Evolutionary conservation across 2,888 invertebrate genomes (phyloP), one percentile per base, ranked within the genome.

Genomic region (Brachyopa scutellaris): DNA sequence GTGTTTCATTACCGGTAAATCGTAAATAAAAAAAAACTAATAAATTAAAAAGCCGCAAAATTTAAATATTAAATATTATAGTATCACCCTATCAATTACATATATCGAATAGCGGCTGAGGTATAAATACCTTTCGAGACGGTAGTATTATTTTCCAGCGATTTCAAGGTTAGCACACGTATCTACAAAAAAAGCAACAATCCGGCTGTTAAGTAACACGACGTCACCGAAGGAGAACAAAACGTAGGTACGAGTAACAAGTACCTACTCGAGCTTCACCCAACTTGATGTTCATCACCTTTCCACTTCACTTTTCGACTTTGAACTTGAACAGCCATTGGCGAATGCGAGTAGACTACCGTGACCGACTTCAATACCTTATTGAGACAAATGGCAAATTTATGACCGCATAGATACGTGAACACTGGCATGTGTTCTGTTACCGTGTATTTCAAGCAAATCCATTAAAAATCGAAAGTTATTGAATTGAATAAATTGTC

Each of bases 321-420:
- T 66, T 66, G 66, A 66, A 53, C 66, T 66, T 66, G 51, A 53
- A 53, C 17, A 40, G 6, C 29, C 53, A 29, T 29, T 13, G 21
- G 29, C 8, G 8, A 21, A 9, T n/a, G 29, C 15, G 11, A 8
- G 13, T n/a, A 9, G 13, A 17, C 26, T 36, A 19, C 23, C 15
- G 23, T 13, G 7, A 7, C 13, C 19, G 2, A 40, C 26, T 40
- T 42, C 13, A 51, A 26, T 26, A 11, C 38, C 49, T 51, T 38
- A 15, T 38, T 36, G 11, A 21, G 19, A 6, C 19, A 29, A 31
- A 19, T 15, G 26, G 15, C 29, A 13, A 19, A 17, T 51, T 64
- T 29, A 36, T 29, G 9, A 40, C 40, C 66, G 23, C 42, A 21
- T 15, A 29, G 40, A 40, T 53, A 55, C 33, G 49, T 23, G n/a